Evolutionary conservation across 2,113 vertebrate genomes (phyloP).

Genomic region (Corythaeola cristata): DNA sequence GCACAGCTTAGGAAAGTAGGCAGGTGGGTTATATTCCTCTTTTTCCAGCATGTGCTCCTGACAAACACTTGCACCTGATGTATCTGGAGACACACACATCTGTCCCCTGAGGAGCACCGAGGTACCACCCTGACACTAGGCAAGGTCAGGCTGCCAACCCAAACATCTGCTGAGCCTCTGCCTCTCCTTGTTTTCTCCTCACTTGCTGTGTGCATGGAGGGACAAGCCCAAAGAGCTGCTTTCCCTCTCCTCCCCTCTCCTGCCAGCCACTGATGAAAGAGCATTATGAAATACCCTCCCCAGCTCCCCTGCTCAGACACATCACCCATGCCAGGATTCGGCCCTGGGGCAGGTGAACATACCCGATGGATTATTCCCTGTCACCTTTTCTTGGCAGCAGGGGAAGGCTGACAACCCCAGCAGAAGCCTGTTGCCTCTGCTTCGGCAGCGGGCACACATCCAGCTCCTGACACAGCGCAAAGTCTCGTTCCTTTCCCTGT

Average conservation of each 20-base stretch:
- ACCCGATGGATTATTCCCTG: rapidly evolving
- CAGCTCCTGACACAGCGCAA: not conserved
- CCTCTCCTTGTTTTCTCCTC: not conserved
- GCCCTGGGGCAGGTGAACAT: not conserved
- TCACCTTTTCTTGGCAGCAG: not conserved
- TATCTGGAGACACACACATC: not conserved
- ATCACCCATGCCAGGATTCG: rapidly evolving
- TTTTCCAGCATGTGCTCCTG: not conserved
- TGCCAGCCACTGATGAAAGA: not conserved
- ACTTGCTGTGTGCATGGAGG: not conserved
- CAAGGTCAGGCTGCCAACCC: not conserved
- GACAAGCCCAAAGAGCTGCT: not conserved
- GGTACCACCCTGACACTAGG: no score
- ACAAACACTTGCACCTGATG: rapidly evolving
- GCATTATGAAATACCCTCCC: rapidly evolving
- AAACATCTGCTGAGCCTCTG: not conserved
- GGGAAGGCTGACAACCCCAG: not conserved
- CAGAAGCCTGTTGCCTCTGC: not conserved
- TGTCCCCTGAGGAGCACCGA: rapidly evolving
- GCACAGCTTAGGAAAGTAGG: not conserved
- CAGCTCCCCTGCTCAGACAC: not conserved
- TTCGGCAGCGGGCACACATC: rapidly evolving
- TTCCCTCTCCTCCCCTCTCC: not conserved
- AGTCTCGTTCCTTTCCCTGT: not conserved
- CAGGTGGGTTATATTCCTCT: not conserved